A percentile compares a stretch with the other conserved stretches of the same genome.
phyloP scores from a whole-genome alignment of 1,140 invertebrate species.

The Drosophila murphyi region DNA sequence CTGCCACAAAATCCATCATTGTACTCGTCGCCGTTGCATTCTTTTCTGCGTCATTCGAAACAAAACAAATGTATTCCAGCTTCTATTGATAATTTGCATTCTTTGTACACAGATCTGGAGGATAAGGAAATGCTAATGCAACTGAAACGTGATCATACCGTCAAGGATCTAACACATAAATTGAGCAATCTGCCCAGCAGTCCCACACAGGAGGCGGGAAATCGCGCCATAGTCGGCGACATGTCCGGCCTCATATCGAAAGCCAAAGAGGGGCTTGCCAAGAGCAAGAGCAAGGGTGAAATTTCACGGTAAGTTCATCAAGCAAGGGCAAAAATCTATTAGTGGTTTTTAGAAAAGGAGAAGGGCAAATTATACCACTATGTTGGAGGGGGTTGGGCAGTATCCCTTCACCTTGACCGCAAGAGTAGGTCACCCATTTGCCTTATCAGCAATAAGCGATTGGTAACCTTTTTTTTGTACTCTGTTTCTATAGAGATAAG shows the following conservation, averaged over 20 bases:
- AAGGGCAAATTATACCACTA: too few relatives aligned
- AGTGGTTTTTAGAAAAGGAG: too few relatives aligned
- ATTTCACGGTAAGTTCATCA: slow-evolving; percentile 76
- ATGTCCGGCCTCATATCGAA: slow-evolving; percentile 96
- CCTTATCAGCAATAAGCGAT: slow-evolving; percentile 3
- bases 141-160: slow-evolving; percentile 90
- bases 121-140: slow-evolving; percentile 79
- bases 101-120: slow-evolving; percentile 65
- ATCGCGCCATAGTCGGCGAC: slow-evolving; percentile 88
- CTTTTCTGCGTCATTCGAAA: slow-evolving; percentile 18
- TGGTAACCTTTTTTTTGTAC: not conserved
- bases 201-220: slow-evolving; percentile 84
- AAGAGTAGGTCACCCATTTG: not conserved
- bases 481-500: too few relatives aligned
- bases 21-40: slow-evolving; percentile 20
- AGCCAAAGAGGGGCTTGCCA: slow-evolving; percentile 95
- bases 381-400: too few relatives aligned
- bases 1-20: not conserved
- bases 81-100: not conserved
- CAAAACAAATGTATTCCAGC: not conserved
- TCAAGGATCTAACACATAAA: slow-evolving; percentile 94
- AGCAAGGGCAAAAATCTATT: too few relatives aligned
- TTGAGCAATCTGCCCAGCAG: slow-evolving; percentile 89
- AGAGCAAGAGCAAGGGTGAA: slow-evolving; percentile 90
- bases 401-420: too few relatives aligned